A percentile compares a stretch with the other conserved stretches of the same genome.
Conservation (phyloP, 2,888 invertebrate species). For the Pterostichus niger region DNA sequence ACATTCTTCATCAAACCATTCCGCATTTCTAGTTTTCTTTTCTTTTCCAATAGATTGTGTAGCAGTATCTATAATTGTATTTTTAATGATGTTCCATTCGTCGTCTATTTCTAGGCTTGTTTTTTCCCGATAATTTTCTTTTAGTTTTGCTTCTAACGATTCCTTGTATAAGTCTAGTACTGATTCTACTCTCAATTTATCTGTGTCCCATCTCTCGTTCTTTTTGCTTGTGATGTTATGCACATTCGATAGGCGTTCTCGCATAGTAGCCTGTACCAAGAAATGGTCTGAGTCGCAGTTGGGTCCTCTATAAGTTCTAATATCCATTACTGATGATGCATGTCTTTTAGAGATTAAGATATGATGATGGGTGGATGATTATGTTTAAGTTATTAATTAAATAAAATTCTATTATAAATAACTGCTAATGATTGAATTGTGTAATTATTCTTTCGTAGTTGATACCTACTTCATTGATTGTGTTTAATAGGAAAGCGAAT, state of each 20-base stretch:
- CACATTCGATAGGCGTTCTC: neutral
- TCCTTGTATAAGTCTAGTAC: neutral
- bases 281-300: conserved; percentile 8
- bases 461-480: no score
- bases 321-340: neutral
- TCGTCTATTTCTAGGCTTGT: no score
- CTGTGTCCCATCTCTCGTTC: conserved; percentile 14
- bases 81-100: no score
- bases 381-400: no score
- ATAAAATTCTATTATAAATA: no score
- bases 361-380: no score
- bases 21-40: conserved; percentile 1
- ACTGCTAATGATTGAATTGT: no score
- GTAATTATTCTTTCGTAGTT: no score
- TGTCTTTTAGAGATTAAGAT: conserved; percentile 8
- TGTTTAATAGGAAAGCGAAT: no score
- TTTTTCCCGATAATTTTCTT: no score
- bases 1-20: neutral
- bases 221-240: neutral
- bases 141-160: neutral
- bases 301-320: neutral
- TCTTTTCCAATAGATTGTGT: neutral
- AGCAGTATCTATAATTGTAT: no score
- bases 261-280: neutral
- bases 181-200: neutral